A percentile compares a stretch with the other conserved stretches of the same genome.
Conservation (phyloP, 2,888 invertebrate genomes). For the Junonia oenone region DNA sequence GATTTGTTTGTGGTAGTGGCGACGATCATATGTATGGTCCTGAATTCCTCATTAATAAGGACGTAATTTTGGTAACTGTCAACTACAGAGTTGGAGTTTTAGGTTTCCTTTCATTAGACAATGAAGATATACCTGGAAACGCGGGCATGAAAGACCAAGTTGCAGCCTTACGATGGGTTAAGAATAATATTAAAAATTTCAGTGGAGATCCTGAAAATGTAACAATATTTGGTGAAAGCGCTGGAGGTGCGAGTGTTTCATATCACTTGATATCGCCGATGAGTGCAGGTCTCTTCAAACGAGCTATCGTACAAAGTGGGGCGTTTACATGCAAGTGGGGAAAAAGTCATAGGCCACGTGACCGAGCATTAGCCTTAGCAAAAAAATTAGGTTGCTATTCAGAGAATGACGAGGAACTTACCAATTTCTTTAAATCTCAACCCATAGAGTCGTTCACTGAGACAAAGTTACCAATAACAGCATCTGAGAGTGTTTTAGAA, state of each 20-base stretch:
- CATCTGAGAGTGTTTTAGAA: conserved; percentile 30
- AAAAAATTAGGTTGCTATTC: conserved; percentile 47
- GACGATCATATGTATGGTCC: conserved; percentile 54
- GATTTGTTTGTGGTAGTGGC: conserved; percentile 58
- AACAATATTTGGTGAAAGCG: conserved; percentile 68
- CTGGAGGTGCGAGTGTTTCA: conserved; percentile 49
- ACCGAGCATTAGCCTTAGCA: conserved; percentile 53
- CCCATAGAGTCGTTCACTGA: conserved; percentile 40
- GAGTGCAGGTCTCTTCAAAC: conserved; percentile 58
- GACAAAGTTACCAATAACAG: conserved; percentile 33
- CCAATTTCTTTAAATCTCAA: conserved; percentile 48
- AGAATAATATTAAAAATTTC: conserved; percentile 54
- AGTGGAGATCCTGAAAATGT: conserved; percentile 63
- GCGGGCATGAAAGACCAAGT: conserved; percentile 72
- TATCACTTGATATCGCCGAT: conserved; percentile 64
- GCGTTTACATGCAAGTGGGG: conserved; percentile 79
- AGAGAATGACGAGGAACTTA: conserved; percentile 45
- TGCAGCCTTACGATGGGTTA: conserved; percentile 58
- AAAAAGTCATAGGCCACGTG: conserved; percentile 62
- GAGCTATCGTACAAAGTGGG: conserved; percentile 85
- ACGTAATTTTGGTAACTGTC: conserved; percentile 56
- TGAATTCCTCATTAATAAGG: conserved; percentile 53
- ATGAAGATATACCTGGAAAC: conserved; percentile 62
- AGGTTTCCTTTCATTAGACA: conserved; percentile 60
- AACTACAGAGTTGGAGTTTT: conserved; percentile 62